phyloP scores from a whole-genome alignment of 2,888 invertebrate genomes.

The Antitype chi region DNA sequence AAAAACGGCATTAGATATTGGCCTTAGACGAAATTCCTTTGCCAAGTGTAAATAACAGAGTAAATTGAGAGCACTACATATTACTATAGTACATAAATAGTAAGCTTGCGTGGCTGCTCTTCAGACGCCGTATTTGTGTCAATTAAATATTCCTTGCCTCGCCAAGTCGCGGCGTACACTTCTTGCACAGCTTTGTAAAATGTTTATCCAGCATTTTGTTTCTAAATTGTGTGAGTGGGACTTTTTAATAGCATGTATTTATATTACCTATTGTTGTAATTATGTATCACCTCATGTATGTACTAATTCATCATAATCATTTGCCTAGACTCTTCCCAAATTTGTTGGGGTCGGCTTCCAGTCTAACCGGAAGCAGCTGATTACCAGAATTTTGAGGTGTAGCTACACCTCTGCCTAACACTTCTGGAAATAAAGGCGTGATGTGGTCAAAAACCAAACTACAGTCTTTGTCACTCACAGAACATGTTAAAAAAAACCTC shows the following conservation, averaged over 20 bases:
- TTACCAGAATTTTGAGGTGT: too few relatives aligned
- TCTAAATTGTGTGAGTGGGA: conserved; percentile 6
- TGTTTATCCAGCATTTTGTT: conserved; percentile 35
- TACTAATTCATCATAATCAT: too few relatives aligned
- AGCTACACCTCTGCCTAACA: too few relatives aligned
- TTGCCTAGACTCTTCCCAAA: too few relatives aligned
- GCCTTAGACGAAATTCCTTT: conserved; percentile 3
- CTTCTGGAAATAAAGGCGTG: too few relatives aligned
- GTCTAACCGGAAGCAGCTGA: too few relatives aligned
- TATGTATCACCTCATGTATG: too few relatives aligned
- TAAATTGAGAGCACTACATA: conserved; percentile 25
- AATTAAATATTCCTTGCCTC: conserved; percentile 49
- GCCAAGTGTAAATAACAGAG: conserved; percentile 31
- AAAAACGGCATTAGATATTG: too few relatives aligned
- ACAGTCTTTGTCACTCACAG: background rate
- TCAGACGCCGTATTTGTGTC: conserved; percentile 53
- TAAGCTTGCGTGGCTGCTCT: conserved; percentile 33
- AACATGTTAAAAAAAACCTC: background rate
- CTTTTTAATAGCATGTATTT: background rate
- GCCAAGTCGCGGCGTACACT: conserved; percentile 19
- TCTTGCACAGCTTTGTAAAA: conserved; percentile 35
- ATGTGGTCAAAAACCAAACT: background rate
- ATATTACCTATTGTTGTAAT: too few relatives aligned
- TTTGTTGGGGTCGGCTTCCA: too few relatives aligned
- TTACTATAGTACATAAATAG: conserved; percentile 7